Percentiles rank a stretch among this genome's conserved stretches.
These are phyloP conservation scores for Petroica traversi DNA, from an alignment of 2,113 vertebrate genomes.

Conservation along the genomic window DNA sequence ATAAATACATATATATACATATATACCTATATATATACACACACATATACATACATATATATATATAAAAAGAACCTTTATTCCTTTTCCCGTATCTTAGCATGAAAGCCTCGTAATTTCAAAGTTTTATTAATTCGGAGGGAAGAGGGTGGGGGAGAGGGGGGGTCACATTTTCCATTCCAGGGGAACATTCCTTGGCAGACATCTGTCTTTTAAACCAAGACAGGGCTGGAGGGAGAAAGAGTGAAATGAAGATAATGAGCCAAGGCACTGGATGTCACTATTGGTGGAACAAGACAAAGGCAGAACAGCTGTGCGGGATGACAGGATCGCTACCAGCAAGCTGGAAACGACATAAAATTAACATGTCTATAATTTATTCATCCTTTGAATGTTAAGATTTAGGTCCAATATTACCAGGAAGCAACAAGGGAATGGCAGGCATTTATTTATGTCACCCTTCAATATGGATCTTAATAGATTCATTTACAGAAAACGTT, in stretches of 20 bases:
- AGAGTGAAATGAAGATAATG: background rate
- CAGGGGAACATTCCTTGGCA: background rate
- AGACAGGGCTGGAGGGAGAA: background rate
- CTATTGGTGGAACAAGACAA: background rate
- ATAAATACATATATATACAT: accelerated
- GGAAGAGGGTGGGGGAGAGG: too few relatives aligned
- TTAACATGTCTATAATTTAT: background rate
- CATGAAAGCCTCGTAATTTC: accelerated
- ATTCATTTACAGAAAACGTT: background rate
- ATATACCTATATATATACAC: too few relatives aligned
- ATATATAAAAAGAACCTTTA: background rate
- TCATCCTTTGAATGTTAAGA: background rate
- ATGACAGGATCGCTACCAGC: background rate
- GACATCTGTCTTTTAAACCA: background rate
- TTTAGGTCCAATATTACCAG: background rate
- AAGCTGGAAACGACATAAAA: constrained; percentile 2
- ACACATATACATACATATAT: too few relatives aligned
- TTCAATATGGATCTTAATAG: background rate
- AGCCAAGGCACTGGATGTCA: background rate
- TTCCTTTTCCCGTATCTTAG: background rate
- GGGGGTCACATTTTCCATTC: background rate
- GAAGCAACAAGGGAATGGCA: background rate
- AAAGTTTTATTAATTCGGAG: background rate
- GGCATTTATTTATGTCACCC: background rate
- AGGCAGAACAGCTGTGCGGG: background rate